Conservation (phyloP, 2,113 vertebrate species). For the Tetrax tetrax region DNA sequence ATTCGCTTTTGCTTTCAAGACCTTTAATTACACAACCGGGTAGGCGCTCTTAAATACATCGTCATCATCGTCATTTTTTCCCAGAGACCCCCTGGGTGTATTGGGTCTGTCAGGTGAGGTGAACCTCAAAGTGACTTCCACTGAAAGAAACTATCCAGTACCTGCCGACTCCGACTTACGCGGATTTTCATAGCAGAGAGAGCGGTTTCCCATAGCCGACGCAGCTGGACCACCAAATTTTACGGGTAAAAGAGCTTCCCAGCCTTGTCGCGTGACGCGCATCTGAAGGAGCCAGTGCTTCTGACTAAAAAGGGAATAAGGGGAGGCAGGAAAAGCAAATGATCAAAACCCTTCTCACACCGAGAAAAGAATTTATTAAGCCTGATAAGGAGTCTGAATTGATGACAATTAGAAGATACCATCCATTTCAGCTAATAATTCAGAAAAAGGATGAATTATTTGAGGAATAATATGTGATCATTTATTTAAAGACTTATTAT, state of each 20-base stretch:
- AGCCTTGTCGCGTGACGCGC: not conserved
- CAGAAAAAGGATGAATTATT: slow-evolving; percentile 48
- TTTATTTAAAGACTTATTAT: slow-evolving; percentile 50
- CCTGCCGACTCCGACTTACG: fast-evolving
- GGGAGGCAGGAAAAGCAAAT: slow-evolving; percentile 24
- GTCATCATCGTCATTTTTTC: not conserved
- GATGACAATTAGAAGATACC: slow-evolving; percentile 38
- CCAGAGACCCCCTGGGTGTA: not conserved
- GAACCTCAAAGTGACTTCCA: not conserved
- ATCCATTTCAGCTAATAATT: slow-evolving; percentile 50
- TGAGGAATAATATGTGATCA: slow-evolving; percentile 49
- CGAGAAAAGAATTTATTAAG: not conserved
- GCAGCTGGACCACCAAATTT: not conserved
- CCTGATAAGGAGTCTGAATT: not conserved
- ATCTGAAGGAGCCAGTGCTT: not conserved
- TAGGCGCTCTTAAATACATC: not conserved
- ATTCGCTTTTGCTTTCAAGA: not conserved
- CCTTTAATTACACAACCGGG: not conserved
- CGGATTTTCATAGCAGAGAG: not conserved
- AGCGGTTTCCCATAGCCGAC: not conserved
- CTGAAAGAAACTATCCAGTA: not conserved
- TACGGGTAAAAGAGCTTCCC: not conserved
- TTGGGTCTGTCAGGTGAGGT: not conserved
- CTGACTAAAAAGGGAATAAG: not conserved
- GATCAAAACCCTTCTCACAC: slow-evolving; percentile 31